phyloP scores from a whole-genome alignment of 2,888 invertebrate species.

The Cheilosia variabilis region DNA sequence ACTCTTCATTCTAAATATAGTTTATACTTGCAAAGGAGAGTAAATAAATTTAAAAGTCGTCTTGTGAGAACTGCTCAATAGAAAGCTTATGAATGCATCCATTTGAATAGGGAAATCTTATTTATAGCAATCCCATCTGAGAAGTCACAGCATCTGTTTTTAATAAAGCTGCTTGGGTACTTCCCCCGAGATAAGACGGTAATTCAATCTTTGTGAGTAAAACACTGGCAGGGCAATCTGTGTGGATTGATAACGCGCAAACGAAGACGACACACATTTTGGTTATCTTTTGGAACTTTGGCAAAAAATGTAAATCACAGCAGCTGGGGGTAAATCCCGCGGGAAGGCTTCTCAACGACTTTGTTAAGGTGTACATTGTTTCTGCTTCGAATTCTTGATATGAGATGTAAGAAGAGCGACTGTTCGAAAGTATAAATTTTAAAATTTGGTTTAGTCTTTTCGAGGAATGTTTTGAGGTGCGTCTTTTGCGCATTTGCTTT shows the following conservation, averaged over 20 bases:
- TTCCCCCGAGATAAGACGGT: conserved; percentile 26
- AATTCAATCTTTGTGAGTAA: background rate
- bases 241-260: background rate
- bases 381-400: no score
- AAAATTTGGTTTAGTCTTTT: no score
- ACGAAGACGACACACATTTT: background rate
- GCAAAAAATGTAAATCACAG: no score
- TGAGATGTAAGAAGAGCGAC: no score
- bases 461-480: no score
- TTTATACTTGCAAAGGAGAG: background rate
- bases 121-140: background rate
- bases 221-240: background rate
- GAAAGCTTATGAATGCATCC: conserved; percentile 7
- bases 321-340: no score
- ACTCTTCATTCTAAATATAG: conserved; percentile 20
- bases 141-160: background rate
- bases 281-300: background rate
- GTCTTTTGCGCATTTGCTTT: no score
- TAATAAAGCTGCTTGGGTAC: background rate
- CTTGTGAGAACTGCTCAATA: background rate
- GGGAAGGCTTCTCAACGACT: no score
- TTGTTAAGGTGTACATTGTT: no score
- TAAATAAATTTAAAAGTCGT: background rate
- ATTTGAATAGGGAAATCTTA: background rate
- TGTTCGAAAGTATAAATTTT: no score